A percentile compares a stretch with the other conserved stretches of the same genome.
These are phyloP conservation scores for Lycodopsis pacificus DNA, from an alignment of 2,797 vertebrate genomes.

Conservation along the genomic window DNA sequence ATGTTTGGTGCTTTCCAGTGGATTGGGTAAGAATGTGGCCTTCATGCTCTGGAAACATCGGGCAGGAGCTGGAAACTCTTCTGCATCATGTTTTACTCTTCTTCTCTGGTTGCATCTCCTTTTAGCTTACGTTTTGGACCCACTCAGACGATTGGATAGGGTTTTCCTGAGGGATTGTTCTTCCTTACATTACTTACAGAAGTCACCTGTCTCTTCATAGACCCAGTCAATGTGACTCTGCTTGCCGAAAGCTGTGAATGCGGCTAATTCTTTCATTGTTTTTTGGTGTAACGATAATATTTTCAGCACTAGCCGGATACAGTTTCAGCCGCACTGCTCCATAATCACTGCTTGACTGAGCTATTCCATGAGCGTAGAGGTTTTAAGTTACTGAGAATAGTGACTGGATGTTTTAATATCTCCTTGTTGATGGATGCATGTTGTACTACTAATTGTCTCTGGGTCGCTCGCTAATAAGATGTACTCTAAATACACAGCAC, in stretches of 20 bases:
- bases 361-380: background rate
- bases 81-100: conserved; percentile 11
- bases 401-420: background rate
- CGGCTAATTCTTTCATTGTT: background rate
- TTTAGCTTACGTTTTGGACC: background rate
- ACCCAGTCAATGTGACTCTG: background rate
- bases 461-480: conserved; percentile 33
- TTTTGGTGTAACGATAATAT: background rate
- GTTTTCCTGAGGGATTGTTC: too few species aligned
- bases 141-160: background rate
- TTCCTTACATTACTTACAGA: background rate
- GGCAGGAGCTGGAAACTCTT: conserved; percentile 8
- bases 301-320: background rate
- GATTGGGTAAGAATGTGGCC: conserved; percentile 12
- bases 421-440: conserved; percentile 23
- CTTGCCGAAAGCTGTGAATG: background rate
- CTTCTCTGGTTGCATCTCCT: conserved; percentile 5
- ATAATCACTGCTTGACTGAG: background rate
- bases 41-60: conserved; percentile 20
- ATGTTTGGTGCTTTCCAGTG: conserved; percentile 44
- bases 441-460: conserved; percentile 7
- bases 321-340: background rate
- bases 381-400: conserved; percentile 8
- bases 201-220: background rate
- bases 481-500: conserved; percentile 23